Evolutionary conservation across 2,888 invertebrate species (phyloP).

Genomic region (Erebia aethiops): DNA sequence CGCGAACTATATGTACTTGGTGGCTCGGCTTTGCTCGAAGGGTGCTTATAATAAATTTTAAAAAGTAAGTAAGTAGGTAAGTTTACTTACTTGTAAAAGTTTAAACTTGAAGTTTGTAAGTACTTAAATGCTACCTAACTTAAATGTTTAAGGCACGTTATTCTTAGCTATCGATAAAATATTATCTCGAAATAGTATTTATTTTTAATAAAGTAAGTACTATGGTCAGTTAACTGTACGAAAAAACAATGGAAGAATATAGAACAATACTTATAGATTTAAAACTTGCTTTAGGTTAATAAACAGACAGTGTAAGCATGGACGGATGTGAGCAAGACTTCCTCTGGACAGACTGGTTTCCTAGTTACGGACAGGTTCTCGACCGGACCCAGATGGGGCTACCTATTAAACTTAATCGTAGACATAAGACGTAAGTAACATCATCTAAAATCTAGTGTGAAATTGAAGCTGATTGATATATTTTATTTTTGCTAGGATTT

Average conservation of each 20-base stretch:
- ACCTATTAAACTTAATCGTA: constrained; percentile 43
- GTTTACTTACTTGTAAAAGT: no score
- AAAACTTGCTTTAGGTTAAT: constrained; percentile 35
- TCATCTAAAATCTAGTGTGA: not conserved
- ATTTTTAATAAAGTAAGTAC: not conserved
- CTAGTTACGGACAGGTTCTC: constrained; percentile 46
- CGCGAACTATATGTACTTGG: no score
- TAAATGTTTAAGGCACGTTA: no score
- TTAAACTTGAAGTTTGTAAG: no score
- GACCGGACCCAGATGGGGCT: constrained; percentile 48
- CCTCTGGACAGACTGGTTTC: constrained; percentile 52
- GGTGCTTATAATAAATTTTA: no score
- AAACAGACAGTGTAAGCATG: constrained; percentile 26
- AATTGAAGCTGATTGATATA: not conserved
- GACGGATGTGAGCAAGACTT: constrained; percentile 55
- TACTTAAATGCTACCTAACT: no score
- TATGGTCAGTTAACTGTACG: not conserved
- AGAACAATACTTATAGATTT: constrained; percentile 9
- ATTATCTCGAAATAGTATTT: no score
- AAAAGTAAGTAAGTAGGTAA: no score
- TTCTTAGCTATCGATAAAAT: no score
- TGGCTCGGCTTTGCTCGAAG: no score
- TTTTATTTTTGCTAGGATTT: no score
- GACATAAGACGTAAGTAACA: constrained; percentile 30
- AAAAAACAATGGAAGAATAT: not conserved